Evolutionary conservation across 2,113 vertebrate species (phyloP).

Genomic region (Myotis lucifugus): DNA sequence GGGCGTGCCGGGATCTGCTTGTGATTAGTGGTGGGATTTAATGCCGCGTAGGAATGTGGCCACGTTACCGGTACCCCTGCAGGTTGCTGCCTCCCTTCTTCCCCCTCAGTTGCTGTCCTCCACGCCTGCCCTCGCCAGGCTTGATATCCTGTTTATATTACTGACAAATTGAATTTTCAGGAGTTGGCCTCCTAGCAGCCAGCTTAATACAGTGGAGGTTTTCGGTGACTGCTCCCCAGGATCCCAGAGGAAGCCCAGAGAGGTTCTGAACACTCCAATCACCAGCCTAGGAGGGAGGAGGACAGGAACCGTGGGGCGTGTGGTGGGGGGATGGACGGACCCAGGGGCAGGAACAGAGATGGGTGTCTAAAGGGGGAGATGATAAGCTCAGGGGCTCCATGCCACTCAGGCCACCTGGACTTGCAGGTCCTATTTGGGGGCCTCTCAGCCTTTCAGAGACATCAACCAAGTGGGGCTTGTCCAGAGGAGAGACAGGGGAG

Average conservation of each 20-base stretch:
- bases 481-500: neutral
- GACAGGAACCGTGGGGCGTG: neutral
- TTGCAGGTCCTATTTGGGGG: neutral
- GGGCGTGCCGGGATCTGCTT: neutral
- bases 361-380: neutral
- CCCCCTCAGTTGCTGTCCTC: slow-evolving; percentile 44
- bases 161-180: slow-evolving; percentile 81
- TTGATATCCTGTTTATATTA: slow-evolving; percentile 80
- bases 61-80: neutral
- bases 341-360: neutral
- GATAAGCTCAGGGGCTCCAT: neutral
- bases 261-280: neutral
- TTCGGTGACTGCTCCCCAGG: neutral
- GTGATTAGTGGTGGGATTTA: slow-evolving; percentile 44
- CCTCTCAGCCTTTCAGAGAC: neutral
- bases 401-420: neutral
- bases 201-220: slow-evolving; percentile 26
- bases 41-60: neutral
- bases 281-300: neutral
- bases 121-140: slow-evolving; percentile 35
- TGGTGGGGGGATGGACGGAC: neutral
- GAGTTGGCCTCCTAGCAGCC: slow-evolving; percentile 68
- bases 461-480: neutral
- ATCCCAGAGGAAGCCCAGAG: neutral
- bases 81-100: slow-evolving; percentile 41